A percentile compares a stretch with the other conserved stretches of the same genome.
phyloP scores from a whole-genome alignment of 2,888 invertebrate species.

The Drosophila fungiperda region DNA sequence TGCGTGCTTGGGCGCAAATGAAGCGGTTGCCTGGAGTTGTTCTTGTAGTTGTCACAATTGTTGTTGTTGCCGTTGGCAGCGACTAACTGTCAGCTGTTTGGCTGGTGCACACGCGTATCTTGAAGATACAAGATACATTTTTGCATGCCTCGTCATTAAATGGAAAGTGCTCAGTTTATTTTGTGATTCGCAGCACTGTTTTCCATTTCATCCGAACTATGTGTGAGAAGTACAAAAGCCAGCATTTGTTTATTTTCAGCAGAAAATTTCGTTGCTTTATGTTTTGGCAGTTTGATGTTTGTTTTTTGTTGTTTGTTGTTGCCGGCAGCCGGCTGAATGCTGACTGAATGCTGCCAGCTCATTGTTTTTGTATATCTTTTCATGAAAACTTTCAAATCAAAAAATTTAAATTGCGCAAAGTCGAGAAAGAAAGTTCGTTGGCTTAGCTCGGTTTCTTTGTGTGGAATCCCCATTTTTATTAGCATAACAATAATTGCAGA shows the following conservation, averaged over 20 bases:
- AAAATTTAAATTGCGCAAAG: slow-evolving; percentile 31
- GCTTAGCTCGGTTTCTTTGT: background rate
- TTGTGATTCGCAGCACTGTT: slow-evolving; percentile 60
- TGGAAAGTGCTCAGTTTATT: slow-evolving; percentile 71
- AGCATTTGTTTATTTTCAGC: slow-evolving; percentile 69
- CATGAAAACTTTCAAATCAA: slow-evolving; percentile 71
- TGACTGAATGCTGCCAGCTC: slow-evolving; percentile 51
- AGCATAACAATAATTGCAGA: slow-evolving; percentile 45
- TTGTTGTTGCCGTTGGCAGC: background rate
- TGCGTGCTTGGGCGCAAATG: slow-evolving; percentile 83
- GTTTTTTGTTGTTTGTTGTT: slow-evolving; percentile 19
- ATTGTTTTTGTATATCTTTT: slow-evolving; percentile 73
- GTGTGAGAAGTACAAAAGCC: slow-evolving; percentile 32
- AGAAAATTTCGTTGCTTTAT: slow-evolving; percentile 47
- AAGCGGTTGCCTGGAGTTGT: slow-evolving; percentile 60
- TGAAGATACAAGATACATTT: slow-evolving; percentile 60
- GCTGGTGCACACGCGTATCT: slow-evolving; percentile 61
- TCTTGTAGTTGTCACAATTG: background rate
- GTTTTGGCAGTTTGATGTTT: slow-evolving; percentile 34
- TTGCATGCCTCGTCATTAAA: slow-evolving; percentile 58
- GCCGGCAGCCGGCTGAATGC: slow-evolving; percentile 20
- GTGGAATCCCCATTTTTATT: slow-evolving; percentile 29
- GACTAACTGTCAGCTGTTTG: slow-evolving; percentile 69
- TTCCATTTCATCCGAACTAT: slow-evolving; percentile 49
- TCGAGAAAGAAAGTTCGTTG: slow-evolving; percentile 47